Evolutionary conservation across 2,797 vertebrate genomes (phyloP), one percentile per base, ranked within the genome.

Genomic region (Helicolenus hilgendorfi): DNA sequence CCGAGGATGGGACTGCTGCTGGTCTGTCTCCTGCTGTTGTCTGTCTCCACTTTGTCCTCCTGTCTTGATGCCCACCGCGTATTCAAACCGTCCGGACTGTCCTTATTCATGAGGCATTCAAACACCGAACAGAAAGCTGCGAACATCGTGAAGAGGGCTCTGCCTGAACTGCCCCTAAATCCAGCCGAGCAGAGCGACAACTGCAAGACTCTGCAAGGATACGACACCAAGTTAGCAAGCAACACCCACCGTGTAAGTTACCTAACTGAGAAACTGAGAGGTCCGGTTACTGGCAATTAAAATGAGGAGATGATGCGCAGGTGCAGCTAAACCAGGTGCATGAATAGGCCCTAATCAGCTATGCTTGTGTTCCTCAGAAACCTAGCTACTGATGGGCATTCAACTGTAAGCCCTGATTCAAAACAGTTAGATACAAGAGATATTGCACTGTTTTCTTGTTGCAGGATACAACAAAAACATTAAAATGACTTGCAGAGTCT

Each of bases 191-290:
- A 35, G 45, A 87, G 67, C 7, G 97, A 95, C 76, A 96, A 94
- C 83, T 98, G 98, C 91, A 83, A 92, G 49, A 91, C 90, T 15
- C 90, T 96, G 14, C 88, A 90, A 49, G 97, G 96, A 84, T 96
- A 93, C 58, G 93, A 94, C 7, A 81, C 85, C 90, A 96, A 96
- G 95, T 98, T 99, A 85, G 70, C 65, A 11, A 97, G 91, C 93
- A 98, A 98, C 96, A 99, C 98, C 58, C 97, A 99, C 97, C 89
- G 71, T 94, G 98, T 99, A 96, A 98, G 98, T 94, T 88, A 83
- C 84, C 80, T 5, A 18, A 11, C 56, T 49, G 73, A 38, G 27
- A 29, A 41, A 41, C 38, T 41, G 38, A 15, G 38, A 74, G 91
- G 33, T 96, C 86, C 82, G 58, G 81, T 92, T 95, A 86, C 91